These are phyloP conservation scores for Drosophila picticornis DNA, from an alignment of 2,888 invertebrate species.

Conservation along the genomic window DNA sequence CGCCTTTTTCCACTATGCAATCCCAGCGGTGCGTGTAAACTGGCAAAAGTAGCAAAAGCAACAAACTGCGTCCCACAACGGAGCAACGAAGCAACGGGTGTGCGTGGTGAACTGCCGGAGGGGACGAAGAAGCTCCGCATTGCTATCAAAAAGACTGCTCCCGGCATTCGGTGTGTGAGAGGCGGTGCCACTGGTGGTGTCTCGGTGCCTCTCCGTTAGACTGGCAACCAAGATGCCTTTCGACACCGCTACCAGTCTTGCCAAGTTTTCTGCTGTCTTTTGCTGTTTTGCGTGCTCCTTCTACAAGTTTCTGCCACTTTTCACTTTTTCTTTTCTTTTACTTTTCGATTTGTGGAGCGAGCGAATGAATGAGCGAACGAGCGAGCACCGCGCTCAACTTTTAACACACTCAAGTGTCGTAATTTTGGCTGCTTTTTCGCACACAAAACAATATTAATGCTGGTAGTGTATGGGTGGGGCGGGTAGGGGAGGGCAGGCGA, in stretches of 20 bases:
- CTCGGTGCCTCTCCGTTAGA: conserved; percentile 47
- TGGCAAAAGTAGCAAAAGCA: conserved; percentile 80
- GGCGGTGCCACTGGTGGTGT: conserved; percentile 9
- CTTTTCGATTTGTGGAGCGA: conserved; percentile 71
- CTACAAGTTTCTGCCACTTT: conserved; percentile 72
- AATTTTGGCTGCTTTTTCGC: conserved; percentile 82
- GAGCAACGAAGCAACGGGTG: background rate
- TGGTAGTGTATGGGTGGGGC: conserved; percentile 63
- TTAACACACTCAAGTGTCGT: conserved; percentile 83
- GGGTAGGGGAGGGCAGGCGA: background rate
- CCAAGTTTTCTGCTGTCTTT: conserved; percentile 78
- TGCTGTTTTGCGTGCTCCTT: conserved; percentile 76
- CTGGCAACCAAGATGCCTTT: conserved; percentile 61
- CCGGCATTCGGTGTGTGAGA: conserved; percentile 43
- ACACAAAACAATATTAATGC: conserved; percentile 82
- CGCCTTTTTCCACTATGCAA: conserved; percentile 79
- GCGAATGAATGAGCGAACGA: conserved; percentile 18
- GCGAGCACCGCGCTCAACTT: conserved; percentile 68
- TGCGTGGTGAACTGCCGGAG: background rate
- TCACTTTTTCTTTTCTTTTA: conserved; percentile 71
- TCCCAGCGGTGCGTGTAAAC: conserved; percentile 82
- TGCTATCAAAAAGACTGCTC: conserved; percentile 41
- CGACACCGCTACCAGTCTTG: conserved; percentile 73
- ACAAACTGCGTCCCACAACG: conserved; percentile 52
- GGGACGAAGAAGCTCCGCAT: conserved; percentile 31